Evolutionary conservation across 2,888 invertebrate species (phyloP), one percentile per base, ranked within the genome.

Genomic region (Drosophila borealis): DNA sequence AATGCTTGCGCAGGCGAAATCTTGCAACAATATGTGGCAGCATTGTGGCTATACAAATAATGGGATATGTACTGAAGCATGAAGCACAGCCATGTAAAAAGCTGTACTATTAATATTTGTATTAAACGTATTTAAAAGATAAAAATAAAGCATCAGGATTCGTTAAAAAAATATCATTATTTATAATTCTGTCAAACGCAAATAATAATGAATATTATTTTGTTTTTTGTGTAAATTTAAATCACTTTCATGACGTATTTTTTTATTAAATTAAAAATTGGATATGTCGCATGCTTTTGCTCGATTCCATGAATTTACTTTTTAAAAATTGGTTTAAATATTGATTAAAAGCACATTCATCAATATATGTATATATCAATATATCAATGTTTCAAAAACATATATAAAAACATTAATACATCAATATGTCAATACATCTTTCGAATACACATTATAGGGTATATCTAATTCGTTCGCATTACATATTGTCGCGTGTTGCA

Each of bases 1-100:
- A 29, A 29, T 14, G 33, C 42, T 51, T 53, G 45, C 63, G 59
- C 56, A 33, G 42, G 64, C 64, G 75, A 69, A 60, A 75, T 46
- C 34, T 29, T 36, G 48, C 53, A 53, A 39, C 51, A 39, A 34
- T 41, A 42, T 45, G 59, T 60, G 41, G 37, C 55, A 48, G 33
- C 9, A 34, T 13, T 17, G 44, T 21, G 53, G 33, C 42, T 41
- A 10, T 25, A 3, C 50, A 37, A 34, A 29, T 29, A 29, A 29
- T 29, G 29, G 6, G 29, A 29, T 29, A 29, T 29, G 8, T 8
- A 6, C 8, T 29, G 29, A 29, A 29, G 8, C 29, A 29, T 29
- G 2, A 8, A 29, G 29, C 29, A 29, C 29, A 8, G 8, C 29
- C 29, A 29, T 29, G 29, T 29, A 51, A 51, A 37, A 37, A 8